These are phyloP conservation scores for Menidia beryllina DNA, from an alignment of 2,113 vertebrate species.

Conservation along the genomic window DNA sequence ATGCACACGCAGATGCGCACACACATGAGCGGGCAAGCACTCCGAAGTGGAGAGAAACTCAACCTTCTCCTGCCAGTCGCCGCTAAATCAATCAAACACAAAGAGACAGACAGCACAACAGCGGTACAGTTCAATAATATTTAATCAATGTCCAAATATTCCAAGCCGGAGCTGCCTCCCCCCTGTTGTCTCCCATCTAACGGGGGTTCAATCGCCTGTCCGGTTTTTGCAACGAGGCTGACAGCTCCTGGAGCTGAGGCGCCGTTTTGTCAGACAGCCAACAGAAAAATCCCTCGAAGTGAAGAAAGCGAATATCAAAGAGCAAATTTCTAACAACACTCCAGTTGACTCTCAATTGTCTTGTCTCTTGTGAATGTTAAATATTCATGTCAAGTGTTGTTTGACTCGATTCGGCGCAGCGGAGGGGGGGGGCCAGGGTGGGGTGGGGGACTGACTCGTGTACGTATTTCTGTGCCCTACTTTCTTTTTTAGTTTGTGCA, in stretches of 20 bases:
- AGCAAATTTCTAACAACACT: constrained; percentile 58
- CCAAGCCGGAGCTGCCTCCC: constrained; percentile 55
- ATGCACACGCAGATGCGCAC: constrained; percentile 49
- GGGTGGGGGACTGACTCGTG: constrained; percentile 54
- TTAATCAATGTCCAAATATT: constrained; percentile 62
- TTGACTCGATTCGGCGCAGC: constrained; percentile 72
- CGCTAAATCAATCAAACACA: constrained; percentile 64
- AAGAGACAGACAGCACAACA: constrained; percentile 59
- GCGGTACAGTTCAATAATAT: constrained; percentile 70
- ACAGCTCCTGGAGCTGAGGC: constrained; percentile 34
- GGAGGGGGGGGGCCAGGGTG: constrained; percentile 54
- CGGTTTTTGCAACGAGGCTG: constrained; percentile 9
- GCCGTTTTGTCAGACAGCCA: constrained; percentile 43
- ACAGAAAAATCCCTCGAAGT: constrained; percentile 54
- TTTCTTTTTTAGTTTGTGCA: constrained; percentile 33
- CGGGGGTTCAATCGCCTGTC: constrained; percentile 49
- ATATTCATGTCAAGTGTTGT: constrained; percentile 77
- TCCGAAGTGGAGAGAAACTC: constrained; percentile 41
- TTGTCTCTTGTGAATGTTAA: constrained; percentile 64
- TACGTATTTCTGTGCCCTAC: constrained; percentile 43
- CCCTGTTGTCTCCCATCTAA: constrained; percentile 14
- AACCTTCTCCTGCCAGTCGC: constrained; percentile 31
- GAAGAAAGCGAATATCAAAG: constrained; percentile 61
- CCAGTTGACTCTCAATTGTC: constrained; percentile 61
- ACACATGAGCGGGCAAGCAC: constrained; percentile 22